phyloP scores from a whole-genome alignment of 2,888 invertebrate species.

The Liopterus haemorrhoidalis region DNA sequence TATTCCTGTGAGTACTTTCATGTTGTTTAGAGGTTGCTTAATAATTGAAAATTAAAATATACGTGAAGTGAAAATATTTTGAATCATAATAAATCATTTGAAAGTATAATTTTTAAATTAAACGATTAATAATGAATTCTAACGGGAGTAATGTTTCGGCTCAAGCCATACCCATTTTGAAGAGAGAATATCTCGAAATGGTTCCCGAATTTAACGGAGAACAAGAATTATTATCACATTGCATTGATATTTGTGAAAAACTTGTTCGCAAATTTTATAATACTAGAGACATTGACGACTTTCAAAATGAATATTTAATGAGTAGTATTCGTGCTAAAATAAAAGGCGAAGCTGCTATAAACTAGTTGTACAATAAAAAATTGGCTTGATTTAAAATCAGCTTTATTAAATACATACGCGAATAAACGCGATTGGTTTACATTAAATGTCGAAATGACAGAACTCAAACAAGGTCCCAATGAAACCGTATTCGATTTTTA shows the following conservation, averaged over 20 bases:
- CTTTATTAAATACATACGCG: background rate
- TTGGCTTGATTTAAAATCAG: background rate
- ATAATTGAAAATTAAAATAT: no score
- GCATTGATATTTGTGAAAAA: constrained; percentile 1
- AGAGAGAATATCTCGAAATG: background rate
- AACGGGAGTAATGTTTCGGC: no score
- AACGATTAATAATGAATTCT: no score
- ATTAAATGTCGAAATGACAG: constrained; percentile 2
- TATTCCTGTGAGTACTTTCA: no score
- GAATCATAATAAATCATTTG: no score
- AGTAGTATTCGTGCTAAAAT: background rate
- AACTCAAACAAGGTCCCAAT: constrained; percentile 1
- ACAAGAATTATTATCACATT: constrained; percentile 1
- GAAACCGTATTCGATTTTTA: constrained; percentile 8
- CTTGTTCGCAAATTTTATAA: constrained; percentile 3
- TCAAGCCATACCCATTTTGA: no score
- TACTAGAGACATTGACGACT: background rate
- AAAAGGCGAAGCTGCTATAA: constrained; percentile 5
- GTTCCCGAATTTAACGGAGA: constrained; percentile 3
- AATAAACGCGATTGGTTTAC: background rate
- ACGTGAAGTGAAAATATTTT: no score
- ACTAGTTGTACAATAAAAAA: constrained; percentile 5
- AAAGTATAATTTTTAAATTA: no score
- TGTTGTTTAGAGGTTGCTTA: no score
- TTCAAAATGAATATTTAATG: constrained; percentile 7